Evolutionary conservation across 2,113 vertebrate genomes (phyloP), one percentile per base, ranked within the genome.

Genomic region (Cheirogaleus medius): DNA sequence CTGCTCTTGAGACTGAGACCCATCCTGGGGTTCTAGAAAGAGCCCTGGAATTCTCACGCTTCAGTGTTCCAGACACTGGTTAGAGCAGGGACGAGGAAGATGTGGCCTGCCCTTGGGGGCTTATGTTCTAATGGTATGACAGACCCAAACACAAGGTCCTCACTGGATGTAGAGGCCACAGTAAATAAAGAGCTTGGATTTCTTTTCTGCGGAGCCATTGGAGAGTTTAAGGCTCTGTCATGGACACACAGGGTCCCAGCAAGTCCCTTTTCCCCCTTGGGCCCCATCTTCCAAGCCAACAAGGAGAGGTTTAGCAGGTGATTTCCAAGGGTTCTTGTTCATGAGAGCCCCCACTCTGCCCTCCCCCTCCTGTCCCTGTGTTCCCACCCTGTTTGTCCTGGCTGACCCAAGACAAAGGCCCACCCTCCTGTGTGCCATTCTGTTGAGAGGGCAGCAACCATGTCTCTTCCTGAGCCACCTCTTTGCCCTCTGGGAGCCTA

Each of bases 291-390:
- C 58, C 3, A 23, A 63, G 12, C 44, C 68, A 23, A n/a, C 23
- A 58, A 63, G 29, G 83, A 90, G 47, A 27, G 80, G 20, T 23
- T 29, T 64, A 14, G 0, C 17, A 13, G 42, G 14, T n/a, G 15
- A 42, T 47, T 34, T 88, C 44, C 68, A 11, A 32, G 39, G 3
- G 0, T 8, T 37, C 44, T 37, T 56, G 27, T 29, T 15, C 49
- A 39, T 49, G 20, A 58, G 0, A 54, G 44, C 39, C 29, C 44
- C 8, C 17, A 21, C 37, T 4, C 0, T 0, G 1, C 2, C 39
- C 42, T 42, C 23, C 4, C 2, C 27, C 32, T 37, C 21, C 21
- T 34, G 58, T 17, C 39, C 23, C 66, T 42, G 4, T 8, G 44
- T 8, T n/a, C n/a, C 60, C 39, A 27, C 47, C 27, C 60, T 54